Evolutionary conservation across 2,797 vertebrate genomes (phyloP).

Genomic region (Etheostoma perlongum): DNA sequence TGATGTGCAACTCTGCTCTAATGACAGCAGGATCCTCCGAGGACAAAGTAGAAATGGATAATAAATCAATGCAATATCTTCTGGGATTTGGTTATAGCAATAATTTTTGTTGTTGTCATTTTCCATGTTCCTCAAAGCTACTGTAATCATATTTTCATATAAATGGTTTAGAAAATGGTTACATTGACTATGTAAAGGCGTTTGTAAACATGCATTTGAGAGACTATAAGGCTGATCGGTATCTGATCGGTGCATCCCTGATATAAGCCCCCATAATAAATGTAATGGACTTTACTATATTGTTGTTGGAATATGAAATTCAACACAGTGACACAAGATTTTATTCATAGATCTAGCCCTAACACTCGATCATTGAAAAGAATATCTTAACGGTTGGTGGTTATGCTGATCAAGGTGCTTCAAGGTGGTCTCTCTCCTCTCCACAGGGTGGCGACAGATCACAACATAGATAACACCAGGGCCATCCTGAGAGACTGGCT

Average conservation of each 20-base stretch:
- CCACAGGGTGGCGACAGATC: conserved; percentile 93
- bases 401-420: not conserved
- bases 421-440: too few species aligned
- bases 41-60: not conserved
- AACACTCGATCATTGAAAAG: not conserved
- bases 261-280: not conserved
- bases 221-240: not conserved
- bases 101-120: not conserved
- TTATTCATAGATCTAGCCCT: not conserved
- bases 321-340: not conserved
- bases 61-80: not conserved
- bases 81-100: not conserved
- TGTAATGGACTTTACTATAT: not conserved
- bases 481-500: conserved; percentile 91
- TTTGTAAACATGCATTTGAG: not conserved
- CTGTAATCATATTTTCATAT: not conserved
- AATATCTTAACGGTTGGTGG: not conserved
- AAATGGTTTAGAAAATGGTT: not conserved
- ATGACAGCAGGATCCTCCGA: conserved; percentile 15
- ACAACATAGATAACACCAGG: conserved; percentile 90
- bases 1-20: conserved; percentile 14
- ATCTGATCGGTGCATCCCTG: not conserved
- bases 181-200: too few species aligned
- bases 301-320: not conserved
- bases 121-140: not conserved